Base-by-base conservation (phyloP, 2,888 invertebrate genomes). In the Nipponacmea schrenckii region DNA sequence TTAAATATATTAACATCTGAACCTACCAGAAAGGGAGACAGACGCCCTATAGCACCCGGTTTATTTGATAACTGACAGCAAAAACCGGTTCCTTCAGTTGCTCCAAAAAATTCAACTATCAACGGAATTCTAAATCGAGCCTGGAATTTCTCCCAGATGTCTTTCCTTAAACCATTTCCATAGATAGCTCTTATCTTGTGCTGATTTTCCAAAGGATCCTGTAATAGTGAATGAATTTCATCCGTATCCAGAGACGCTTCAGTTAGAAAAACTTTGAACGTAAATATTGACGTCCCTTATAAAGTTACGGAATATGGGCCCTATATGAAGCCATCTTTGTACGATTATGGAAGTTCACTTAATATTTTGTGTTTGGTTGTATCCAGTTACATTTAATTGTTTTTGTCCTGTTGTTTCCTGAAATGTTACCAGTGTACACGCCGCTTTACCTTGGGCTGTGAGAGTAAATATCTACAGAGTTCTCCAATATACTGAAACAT, bases 51-150 rank as follows among this genome's bases (percentile, higher is more conserved):
- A 44, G 82, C 68, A 56, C 85, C 85, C 5, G 70, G 70, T 63
- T 76, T 95, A 83, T 95, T 96, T 86, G 96, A 95, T 14, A 94
- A 92, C 87, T 98, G 98, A 17, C 95, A 96, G 65, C 97, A 95
- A 85, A 96, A 97, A 26, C 96, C 95, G 85, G 98, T 98, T 80
- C 97, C 97, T 90, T 98, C 97, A 0, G 97, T 97, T 3, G 97
- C 96, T 1, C 97, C 97, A 86, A 97, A 98, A 90, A 98, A 96
- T 89, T 98, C 97, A 0, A 93, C 93, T 8, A 98, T 94, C 77
- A 92, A 90, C 26, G 92, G 90, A 75, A 98, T 95, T 72, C 93
- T 93, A 85, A 97, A 97, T 65, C 97, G 92, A 48, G 93, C 91
- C 1, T 95, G 92, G 85, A 97, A 97, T 79, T 94, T 93, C 2